Evolutionary conservation across 2,797 vertebrate genomes (phyloP).

Genomic region (Myotis daubentonii): DNA sequence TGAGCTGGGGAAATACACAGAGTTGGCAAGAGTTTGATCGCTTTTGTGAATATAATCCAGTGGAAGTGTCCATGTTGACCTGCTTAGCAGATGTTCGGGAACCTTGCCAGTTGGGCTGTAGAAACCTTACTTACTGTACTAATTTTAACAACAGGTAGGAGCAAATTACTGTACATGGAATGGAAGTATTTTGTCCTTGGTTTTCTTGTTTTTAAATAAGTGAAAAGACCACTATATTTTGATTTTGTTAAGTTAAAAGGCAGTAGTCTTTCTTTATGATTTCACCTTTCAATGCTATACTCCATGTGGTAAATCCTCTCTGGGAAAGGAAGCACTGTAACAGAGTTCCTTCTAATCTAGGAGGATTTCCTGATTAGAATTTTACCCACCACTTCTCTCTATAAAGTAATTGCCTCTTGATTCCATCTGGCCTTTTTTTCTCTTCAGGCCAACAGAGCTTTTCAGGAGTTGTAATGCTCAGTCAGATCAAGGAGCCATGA

Average conservation of each 20-base stretch:
- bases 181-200: slow-evolving; percentile 74
- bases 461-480: slow-evolving; percentile 98
- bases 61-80: slow-evolving; percentile 95
- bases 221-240: slow-evolving; percentile 56
- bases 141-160: slow-evolving; percentile 99
- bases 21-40: slow-evolving; percentile 98
- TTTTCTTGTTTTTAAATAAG: slow-evolving; percentile 70
- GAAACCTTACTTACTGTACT: slow-evolving; percentile 96
- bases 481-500: slow-evolving; percentile 98
- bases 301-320: not conserved
- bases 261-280: slow-evolving; percentile 6
- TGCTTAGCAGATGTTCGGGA: slow-evolving; percentile 97
- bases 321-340: slow-evolving; percentile 3
- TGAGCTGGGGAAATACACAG: slow-evolving; percentile 96
- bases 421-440: slow-evolving; percentile 61
- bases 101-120: slow-evolving; percentile 98
- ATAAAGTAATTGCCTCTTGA: slow-evolving; percentile 43
- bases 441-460: slow-evolving; percentile 95
- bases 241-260: slow-evolving; percentile 53
- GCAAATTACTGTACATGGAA: slow-evolving; percentile 65
- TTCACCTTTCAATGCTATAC: slow-evolving; percentile 37
- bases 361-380: slow-evolving; percentile 25
- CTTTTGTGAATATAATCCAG: slow-evolving; percentile 95
- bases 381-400: slow-evolving; percentile 1
- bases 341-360: not conserved